Conservation (phyloP, 2,888 invertebrate genomes). For the Sepiola atlantica region DNA sequence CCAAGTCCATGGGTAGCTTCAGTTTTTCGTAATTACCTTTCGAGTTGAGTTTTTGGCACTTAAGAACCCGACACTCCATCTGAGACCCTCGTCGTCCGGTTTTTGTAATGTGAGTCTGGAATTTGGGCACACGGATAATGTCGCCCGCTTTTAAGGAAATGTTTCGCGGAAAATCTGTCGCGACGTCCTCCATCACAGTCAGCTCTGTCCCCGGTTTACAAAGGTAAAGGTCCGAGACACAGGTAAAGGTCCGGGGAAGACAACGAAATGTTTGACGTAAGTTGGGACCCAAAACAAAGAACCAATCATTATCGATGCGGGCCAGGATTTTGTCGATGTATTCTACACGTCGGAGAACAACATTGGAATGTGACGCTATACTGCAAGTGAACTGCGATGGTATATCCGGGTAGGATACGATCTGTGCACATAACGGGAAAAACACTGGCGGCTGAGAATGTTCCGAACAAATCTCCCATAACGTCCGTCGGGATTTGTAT, state of each 20-base stretch:
- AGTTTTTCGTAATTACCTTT: constrained; percentile 35
- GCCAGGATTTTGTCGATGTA: constrained; percentile 38
- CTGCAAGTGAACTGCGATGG: not conserved
- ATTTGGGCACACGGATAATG: constrained; percentile 35
- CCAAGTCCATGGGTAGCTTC: constrained; percentile 41
- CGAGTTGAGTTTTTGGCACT: constrained; percentile 37
- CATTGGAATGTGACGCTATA: not conserved
- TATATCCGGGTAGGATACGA: constrained; percentile 32
- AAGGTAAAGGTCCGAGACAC: constrained; percentile 33
- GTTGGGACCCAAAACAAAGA: constrained; percentile 33
- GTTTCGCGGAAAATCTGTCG: constrained; percentile 32
- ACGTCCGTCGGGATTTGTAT: constrained; percentile 23
- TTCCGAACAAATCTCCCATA: constrained; percentile 43
- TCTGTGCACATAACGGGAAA: constrained; percentile 34
- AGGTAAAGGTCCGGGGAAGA: not conserved
- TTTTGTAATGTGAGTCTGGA: constrained; percentile 12
- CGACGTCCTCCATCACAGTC: constrained; percentile 38
- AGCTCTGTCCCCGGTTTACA: constrained; percentile 35
- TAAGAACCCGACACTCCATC: constrained; percentile 42
- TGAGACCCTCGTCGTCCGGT: not conserved
- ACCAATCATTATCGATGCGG: not conserved
- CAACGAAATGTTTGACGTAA: not conserved
- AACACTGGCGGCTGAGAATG: constrained; percentile 12
- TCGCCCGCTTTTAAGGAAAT: constrained; percentile 12
- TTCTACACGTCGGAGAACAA: constrained; percentile 23